These are phyloP conservation scores for Philopedon plagiatum DNA, from an alignment of 2,888 invertebrate genomes.

Conservation along the genomic window DNA sequence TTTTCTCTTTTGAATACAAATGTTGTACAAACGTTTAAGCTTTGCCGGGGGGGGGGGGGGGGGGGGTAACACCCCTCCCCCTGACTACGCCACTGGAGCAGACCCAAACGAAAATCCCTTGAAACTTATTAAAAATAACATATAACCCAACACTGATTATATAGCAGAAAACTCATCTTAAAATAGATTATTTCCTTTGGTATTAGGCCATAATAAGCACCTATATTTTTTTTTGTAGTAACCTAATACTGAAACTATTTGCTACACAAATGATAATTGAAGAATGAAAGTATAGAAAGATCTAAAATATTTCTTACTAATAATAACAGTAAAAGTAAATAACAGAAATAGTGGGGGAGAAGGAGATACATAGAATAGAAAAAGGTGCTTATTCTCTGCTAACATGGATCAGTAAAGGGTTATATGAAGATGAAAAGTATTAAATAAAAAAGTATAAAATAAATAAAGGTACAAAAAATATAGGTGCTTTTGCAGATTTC, in stretches of 20 bases:
- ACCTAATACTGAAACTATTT: neutral
- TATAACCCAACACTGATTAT: slow-evolving; percentile 45
- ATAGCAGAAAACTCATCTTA: neutral
- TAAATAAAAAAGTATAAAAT: slow-evolving; percentile 53
- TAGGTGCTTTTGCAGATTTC: slow-evolving; percentile 56
- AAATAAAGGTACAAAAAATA: slow-evolving; percentile 54
- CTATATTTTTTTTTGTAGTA: slow-evolving; percentile 19
- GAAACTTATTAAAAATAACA: too few species aligned
- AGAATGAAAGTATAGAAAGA: neutral
- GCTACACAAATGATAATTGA: neutral
- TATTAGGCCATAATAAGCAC: slow-evolving; percentile 26
- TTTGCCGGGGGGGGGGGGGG: too few species aligned
- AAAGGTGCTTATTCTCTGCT: slow-evolving; percentile 61
- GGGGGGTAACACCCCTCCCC: too few species aligned
- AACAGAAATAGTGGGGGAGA: slow-evolving; percentile 16
- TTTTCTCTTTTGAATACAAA: too few species aligned
- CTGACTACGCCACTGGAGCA: too few species aligned
- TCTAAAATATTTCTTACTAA: neutral
- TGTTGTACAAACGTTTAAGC: too few species aligned
- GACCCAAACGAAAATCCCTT: too few species aligned
- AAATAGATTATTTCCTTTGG: neutral
- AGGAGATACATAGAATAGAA: slow-evolving; percentile 23
- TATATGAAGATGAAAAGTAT: slow-evolving; percentile 52
- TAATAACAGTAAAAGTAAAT: neutral
- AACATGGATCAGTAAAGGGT: slow-evolving; percentile 53